These are phyloP conservation scores for Catharus minimus DNA, from an alignment of 2,113 vertebrate genomes.

Conservation along the genomic window DNA sequence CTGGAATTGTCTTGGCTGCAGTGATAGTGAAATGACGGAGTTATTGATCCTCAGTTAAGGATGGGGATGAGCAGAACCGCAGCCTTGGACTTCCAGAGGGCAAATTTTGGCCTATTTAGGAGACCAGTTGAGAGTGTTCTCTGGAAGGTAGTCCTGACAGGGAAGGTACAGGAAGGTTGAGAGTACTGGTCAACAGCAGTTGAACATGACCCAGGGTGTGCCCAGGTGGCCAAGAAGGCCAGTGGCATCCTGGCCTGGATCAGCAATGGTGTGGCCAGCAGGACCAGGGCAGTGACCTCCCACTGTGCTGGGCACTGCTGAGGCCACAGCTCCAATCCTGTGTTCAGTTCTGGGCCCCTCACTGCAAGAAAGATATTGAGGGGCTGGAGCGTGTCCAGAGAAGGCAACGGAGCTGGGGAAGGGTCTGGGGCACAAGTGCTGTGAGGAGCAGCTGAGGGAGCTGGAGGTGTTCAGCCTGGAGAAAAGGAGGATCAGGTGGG, in stretches of 20 bases:
- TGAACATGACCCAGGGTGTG: fast-evolving
- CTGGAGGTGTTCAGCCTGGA: fast-evolving
- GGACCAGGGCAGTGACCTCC: neutral
- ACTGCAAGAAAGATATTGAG: fast-evolving
- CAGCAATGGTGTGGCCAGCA: neutral
- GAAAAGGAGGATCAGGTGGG: neutral
- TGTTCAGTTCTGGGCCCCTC: neutral
- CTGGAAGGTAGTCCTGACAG: neutral
- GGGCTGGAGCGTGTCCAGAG: fast-evolving
- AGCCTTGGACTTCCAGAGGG: neutral
- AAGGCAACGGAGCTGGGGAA: fast-evolving
- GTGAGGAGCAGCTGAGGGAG: fast-evolving
- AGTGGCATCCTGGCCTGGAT: fast-evolving
- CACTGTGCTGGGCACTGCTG: fast-evolving
- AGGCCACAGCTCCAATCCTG: fast-evolving
- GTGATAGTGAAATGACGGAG: neutral
- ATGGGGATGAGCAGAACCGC: neutral
- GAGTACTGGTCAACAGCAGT: neutral
- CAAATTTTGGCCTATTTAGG: neutral
- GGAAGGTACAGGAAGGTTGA: neutral
- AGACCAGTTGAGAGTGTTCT: neutral
- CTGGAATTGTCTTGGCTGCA: neutral
- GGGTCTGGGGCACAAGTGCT: fast-evolving
- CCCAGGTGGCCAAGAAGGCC: neutral
- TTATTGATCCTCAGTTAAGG: fast-evolving